Evolutionary conservation across 2,113 vertebrate species (phyloP).

Genomic region (Xenus cinereus): DNA sequence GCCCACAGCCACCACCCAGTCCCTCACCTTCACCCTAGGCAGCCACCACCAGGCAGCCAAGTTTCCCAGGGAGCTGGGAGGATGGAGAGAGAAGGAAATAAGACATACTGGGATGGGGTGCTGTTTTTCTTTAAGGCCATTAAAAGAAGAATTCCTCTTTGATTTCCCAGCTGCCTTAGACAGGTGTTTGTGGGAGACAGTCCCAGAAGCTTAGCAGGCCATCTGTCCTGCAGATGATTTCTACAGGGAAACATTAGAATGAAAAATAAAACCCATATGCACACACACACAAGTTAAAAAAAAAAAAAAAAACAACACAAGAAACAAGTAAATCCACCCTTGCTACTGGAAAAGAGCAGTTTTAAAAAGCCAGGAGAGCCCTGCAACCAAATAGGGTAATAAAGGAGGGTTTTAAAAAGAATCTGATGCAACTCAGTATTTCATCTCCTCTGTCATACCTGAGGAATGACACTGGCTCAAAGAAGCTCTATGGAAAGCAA

Average conservation of each 20-base stretch:
- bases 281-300: background rate
- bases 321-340: background rate
- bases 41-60: background rate
- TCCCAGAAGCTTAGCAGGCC: background rate
- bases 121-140: background rate
- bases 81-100: background rate
- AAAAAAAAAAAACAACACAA: background rate
- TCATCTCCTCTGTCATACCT: background rate
- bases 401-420: background rate
- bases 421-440: background rate
- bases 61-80: background rate
- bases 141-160: background rate
- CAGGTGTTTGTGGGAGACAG: slow-evolving; percentile 35
- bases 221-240: slow-evolving; percentile 53
- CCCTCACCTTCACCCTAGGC: background rate
- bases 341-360: background rate
- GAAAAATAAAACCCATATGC: slow-evolving; percentile 21
- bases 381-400: background rate
- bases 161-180: slow-evolving; percentile 13
- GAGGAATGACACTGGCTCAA: background rate
- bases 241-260: background rate
- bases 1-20: background rate
- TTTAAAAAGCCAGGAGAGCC: background rate
- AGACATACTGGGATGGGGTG: background rate
- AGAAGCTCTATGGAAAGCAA: background rate